These are phyloP conservation scores for Poecilus cupreus DNA, from an alignment of 2,888 invertebrate species.

Conservation along the genomic window DNA sequence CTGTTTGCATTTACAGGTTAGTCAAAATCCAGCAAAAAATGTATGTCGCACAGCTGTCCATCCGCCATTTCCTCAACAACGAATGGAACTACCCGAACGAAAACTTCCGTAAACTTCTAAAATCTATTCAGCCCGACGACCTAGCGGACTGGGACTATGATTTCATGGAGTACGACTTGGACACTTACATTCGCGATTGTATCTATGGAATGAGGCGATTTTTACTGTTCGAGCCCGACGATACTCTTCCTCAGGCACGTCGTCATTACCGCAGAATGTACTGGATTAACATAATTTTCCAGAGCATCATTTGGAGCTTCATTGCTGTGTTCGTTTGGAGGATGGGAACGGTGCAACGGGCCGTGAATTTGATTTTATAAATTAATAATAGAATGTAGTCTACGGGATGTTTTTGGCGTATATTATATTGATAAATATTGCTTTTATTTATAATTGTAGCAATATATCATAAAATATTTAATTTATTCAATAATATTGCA, in stretches of 20 bases:
- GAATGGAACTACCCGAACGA: constrained; percentile 29
- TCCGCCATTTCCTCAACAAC: constrained; percentile 12
- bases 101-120: neutral
- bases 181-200: neutral
- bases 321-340: neutral
- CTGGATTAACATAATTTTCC: neutral
- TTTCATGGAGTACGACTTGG: neutral
- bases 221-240: neutral
- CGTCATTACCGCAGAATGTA: neutral
- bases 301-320: neutral
- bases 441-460: too few relatives aligned
- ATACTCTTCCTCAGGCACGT: neutral
- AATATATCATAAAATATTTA: too few relatives aligned
- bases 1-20: constrained; percentile 22
- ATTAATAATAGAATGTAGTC: too few relatives aligned
- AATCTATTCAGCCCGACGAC: neutral
- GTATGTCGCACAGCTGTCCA: neutral
- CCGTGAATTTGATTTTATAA: too few relatives aligned
- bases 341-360: neutral
- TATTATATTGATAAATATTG: too few relatives aligned
- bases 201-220: neutral
- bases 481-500: too few relatives aligned
- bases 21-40: constrained; percentile 25
- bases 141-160: constrained; percentile 11
- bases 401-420: too few relatives aligned